Evolutionary conservation across 2,797 vertebrate species (phyloP), one percentile per base, ranked within the genome.

Genomic region (Caiman crocodilus): DNA sequence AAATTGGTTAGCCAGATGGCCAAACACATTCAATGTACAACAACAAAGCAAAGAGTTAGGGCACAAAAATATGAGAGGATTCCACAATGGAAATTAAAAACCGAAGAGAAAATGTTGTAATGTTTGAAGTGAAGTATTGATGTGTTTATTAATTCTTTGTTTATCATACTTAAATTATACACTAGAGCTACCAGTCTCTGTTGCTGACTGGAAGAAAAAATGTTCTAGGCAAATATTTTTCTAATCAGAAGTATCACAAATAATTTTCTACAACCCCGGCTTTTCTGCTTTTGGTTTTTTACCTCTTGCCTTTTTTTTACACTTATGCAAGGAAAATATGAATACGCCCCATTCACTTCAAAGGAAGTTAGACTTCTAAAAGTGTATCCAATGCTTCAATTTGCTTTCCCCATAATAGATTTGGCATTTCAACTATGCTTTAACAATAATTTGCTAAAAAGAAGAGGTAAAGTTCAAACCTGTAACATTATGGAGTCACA

Each of bases 241-340:
- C 32, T 96, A 76, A 96, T 96, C 76, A 96, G 93, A 93, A 96
- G 23, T 96, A 87, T 96, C 76, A 64, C 79, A 94, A 91, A 93
- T 79, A 74, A 11, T 50, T 58, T 89, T 74, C 97, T 90, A 94
- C 94, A 96, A 92, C n/a, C 76, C 57, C 75, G 79, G 15, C 55
- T 96, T 91, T 93, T 92, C 76, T 58, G 59, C 5, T 92, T 92
- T 69, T 77, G 26, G 93, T 81, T 58, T 71, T 90, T 58, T 85
- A 94, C 90, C 95, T 81, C 35, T 85, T 21, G 87, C 42, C 21
- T 42, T 35, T 1, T 82, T 85, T 80, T 58, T 64, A 94, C 55
- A 63, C 32, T 94, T 95, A 94, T 79, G 14, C 75, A 92, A 96
- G 16, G 32, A 28, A 83, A 87, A 12, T 59, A 67, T 28, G 2